A percentile compares a stretch with the other conserved stretches of the same genome.
These are phyloP conservation scores for Hypotaenidia philippensis DNA, from an alignment of 2,797 vertebrate genomes.

Conservation along the genomic window DNA sequence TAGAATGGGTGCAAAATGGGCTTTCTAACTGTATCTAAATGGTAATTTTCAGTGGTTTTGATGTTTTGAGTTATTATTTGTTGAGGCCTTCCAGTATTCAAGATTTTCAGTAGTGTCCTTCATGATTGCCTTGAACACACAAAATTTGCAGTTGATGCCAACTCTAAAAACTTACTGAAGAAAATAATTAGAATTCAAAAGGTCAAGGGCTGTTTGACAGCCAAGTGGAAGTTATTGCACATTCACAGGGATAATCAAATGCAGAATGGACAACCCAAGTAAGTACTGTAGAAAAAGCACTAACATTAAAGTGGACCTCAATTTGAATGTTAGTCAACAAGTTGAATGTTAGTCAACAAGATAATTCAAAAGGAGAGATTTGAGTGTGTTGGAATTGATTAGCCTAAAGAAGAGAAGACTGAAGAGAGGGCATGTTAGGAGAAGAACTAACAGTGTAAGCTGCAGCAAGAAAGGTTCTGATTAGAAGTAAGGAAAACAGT, in stretches of 20 bases:
- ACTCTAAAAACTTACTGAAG: not conserved
- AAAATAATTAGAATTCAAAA: not conserved
- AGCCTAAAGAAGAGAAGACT: not conserved
- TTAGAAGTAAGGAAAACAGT: not conserved
- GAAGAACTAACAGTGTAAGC: not conserved
- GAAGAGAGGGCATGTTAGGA: not conserved
- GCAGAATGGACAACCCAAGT: not conserved
- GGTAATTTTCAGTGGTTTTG: not conserved
- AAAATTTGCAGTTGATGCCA: not conserved
- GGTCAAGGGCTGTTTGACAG: not conserved
- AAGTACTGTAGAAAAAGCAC: not conserved
- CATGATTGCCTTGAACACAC: not conserved
- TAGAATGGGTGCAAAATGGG: not conserved
- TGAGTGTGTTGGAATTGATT: not conserved
- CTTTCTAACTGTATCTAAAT: not conserved
- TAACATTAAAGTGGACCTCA: not conserved
- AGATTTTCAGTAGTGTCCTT: not conserved
- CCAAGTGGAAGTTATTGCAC: not conserved
- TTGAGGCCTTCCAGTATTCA: not conserved
- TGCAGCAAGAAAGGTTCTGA: conserved; percentile 5
- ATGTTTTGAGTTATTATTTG: not conserved
- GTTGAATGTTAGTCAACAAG: not conserved
- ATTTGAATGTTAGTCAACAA: not conserved
- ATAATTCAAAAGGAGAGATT: not conserved
- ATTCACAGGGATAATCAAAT: not conserved